A percentile compares a stretch with the other conserved stretches of the same genome.
Conservation (phyloP, 92 coral and sea anemone genomes). For the Palythoa grandis region DNA sequence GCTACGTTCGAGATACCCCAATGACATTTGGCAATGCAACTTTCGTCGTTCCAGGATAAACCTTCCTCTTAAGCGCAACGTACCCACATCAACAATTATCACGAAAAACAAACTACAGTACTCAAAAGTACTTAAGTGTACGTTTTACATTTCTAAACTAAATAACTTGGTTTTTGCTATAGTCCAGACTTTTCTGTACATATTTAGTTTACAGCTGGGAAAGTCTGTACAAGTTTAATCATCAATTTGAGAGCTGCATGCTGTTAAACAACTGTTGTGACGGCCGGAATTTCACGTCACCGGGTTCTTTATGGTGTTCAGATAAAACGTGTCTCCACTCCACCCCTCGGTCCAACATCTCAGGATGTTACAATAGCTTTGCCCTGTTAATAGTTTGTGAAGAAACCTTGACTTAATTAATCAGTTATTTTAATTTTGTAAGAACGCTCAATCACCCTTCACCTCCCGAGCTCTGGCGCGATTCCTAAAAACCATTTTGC, state of each 20-base stretch:
- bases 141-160: background rate
- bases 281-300: slow-evolving; percentile 33
- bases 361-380: background rate
- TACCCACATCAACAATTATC: too few species aligned
- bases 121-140: background rate
- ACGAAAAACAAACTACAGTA: background rate
- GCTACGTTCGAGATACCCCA: background rate
- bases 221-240: background rate
- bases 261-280: slow-evolving; percentile 10
- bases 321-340: slow-evolving; percentile 15
- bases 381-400: slow-evolving; percentile 1
- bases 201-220: background rate
- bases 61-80: too few species aligned
- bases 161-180: background rate
- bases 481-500: background rate
- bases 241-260: background rate
- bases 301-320: too few species aligned
- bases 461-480: background rate
- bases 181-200: background rate
- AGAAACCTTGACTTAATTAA: background rate
- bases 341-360: slow-evolving; percentile 1
- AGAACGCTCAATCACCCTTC: background rate
- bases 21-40: background rate
- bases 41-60: too few species aligned
- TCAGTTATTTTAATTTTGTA: background rate